Conservation (phyloP, 2,113 vertebrate species). For the Mustela lutreola region DNA sequence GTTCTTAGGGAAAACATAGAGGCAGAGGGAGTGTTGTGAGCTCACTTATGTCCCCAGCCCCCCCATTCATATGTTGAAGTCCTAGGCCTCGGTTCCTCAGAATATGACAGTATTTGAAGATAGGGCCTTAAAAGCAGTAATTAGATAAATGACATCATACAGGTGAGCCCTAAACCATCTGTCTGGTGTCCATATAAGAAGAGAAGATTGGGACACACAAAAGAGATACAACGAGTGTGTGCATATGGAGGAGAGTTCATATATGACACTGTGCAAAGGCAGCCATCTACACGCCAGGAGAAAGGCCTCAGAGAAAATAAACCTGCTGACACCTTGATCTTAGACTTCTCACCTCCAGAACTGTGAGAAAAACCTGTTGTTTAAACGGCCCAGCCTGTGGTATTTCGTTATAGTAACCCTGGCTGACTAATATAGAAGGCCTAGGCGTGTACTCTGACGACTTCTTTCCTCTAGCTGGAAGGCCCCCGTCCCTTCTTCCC, state of each 20-base stretch:
- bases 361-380: neutral
- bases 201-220: neutral
- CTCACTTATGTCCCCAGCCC: fast-evolving
- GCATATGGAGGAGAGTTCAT: neutral
- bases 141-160: neutral
- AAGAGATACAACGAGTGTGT: neutral
- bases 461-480: neutral
- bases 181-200: neutral
- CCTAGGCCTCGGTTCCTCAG: fast-evolving
- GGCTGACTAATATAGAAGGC: neutral
- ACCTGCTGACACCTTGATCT: neutral
- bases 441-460: neutral
- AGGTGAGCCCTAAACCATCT: neutral
- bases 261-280: neutral
- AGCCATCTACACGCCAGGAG: neutral
- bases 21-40: neutral
- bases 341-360: neutral
- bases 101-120: neutral
- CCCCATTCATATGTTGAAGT: neutral
- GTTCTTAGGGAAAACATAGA: neutral
- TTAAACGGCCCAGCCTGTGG: neutral
- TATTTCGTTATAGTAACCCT: neutral
- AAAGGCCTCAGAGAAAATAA: neutral
- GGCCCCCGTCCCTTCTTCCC: fast-evolving
- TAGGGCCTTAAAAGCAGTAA: neutral